A percentile compares a stretch with the other conserved stretches of the same genome.
Evolutionary conservation across 2,113 vertebrate species (phyloP).

Genomic region (Nasalis larvatus): DNA sequence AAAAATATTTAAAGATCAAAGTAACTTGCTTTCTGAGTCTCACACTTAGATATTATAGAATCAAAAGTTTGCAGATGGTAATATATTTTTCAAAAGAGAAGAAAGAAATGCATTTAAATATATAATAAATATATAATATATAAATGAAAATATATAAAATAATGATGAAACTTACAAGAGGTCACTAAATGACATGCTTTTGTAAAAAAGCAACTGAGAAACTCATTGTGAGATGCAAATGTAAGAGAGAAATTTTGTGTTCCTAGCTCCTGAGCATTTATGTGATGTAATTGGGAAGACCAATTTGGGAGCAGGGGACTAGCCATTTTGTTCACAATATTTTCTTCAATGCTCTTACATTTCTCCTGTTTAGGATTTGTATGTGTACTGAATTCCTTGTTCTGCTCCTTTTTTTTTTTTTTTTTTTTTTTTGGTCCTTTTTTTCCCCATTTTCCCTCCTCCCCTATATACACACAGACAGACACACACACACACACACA

Average conservation of each 20-base stretch:
- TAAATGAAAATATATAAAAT: not conserved
- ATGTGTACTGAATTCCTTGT: not conserved
- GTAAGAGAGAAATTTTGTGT: not conserved
- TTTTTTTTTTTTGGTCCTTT: not conserved
- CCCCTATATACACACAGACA: not conserved
- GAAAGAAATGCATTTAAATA: not conserved
- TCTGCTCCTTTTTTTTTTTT: not conserved
- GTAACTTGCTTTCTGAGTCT: not conserved
- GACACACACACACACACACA: not conserved
- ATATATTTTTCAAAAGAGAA: not conserved
- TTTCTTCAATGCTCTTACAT: not conserved
- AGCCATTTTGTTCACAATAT: not conserved
- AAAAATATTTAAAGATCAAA: constrained; percentile 7
- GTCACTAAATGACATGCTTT: not conserved
- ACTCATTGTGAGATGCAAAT: not conserved
- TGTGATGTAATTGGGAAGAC: not conserved
- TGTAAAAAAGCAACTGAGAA: constrained; percentile 17
- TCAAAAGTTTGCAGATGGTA: not conserved
- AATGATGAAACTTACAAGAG: not conserved
- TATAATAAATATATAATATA: too few relatives aligned
- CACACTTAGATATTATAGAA: not conserved
- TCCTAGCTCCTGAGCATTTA: not conserved
- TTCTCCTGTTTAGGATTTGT: not conserved
- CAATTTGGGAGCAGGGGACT: fast-evolving
- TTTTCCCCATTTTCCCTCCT: not conserved